Conservation (phyloP, 30 jellyfish, hydroid and myxozoan genomes). For the Haliclystus octoradiatus region DNA sequence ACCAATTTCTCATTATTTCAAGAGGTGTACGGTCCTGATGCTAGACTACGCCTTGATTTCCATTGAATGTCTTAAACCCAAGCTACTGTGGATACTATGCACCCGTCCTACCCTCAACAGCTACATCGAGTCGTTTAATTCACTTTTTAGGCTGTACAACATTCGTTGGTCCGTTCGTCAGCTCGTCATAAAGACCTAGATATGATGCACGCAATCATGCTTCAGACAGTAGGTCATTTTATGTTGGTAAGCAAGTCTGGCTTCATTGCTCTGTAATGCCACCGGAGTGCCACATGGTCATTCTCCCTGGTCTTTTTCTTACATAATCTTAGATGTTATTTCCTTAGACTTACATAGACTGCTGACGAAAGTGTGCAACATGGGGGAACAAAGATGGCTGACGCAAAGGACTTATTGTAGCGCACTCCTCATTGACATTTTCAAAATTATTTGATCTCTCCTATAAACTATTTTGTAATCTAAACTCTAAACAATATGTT, state of each 20-base stretch:
- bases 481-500: no score
- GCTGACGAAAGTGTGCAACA: no score
- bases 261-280: not conserved
- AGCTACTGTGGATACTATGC: not conserved
- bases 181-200: not conserved
- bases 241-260: not conserved
- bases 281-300: not conserved
- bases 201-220: not conserved
- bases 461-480: no score
- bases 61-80: not conserved
- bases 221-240: not conserved
- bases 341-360: no score
- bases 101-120: not conserved
- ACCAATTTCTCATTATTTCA: not conserved
- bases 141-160: no score
- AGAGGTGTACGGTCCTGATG: not conserved
- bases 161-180: no score
- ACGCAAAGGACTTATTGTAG: no score
- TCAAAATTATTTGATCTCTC: no score
- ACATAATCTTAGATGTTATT: no score
- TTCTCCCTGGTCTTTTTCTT: no score
- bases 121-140: not conserved
- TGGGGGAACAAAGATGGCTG: no score
- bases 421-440: no score
- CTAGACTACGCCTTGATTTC: not conserved